Evolutionary conservation across 2,888 invertebrate genomes (phyloP), one percentile per base, ranked within the genome.

Genomic region (Plusia festucae): DNA sequence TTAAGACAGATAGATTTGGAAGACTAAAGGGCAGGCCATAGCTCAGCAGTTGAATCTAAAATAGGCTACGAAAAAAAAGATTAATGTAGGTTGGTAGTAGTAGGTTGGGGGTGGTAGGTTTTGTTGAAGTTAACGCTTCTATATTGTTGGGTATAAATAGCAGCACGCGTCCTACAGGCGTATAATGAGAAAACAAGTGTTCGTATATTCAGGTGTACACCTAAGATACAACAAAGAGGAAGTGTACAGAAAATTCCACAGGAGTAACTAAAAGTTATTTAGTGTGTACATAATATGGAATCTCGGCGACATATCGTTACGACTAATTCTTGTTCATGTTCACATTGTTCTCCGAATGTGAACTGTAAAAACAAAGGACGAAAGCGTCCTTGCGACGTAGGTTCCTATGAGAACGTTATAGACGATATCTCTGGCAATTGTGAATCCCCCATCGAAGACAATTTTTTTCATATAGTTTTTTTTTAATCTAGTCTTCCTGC

Each of bases 211-310:
- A 59, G 46, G 27, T 58, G n/a, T n/a, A n/a, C n/a, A n/a, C n/a
- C n/a, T n/a, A 20, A 40, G 9, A 40, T 53, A 62, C 54, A 15
- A 20, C 22, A 1, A 20, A 5, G 16, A 49, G 46, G n/a, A 44
- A 64, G 53, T 49, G 54, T 34, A 57, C 63, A 59, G 53, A 59
- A 61, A 58, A 61, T 69, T 60, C 40, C 46, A 40, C 74, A 57
- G 57, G 24, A 60, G 69, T 60, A 73, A 63, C 62, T 73, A 68
- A 57, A 60, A 63, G 55, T 63, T 20, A 52, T 46, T 11, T 44
- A 24, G 18, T 49, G 4, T 8, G 11, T 4, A 49, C 46, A 18
- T 15, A 51, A 44, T 16, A 22, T 5, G 20, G 44, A 6, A 15
- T 51, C 16, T 18, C 22, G 20, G 40, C 9, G 20, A 32, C 20